Conservation (phyloP, 2,797 vertebrate genomes). For the Rhyacichthys aspro region DNA sequence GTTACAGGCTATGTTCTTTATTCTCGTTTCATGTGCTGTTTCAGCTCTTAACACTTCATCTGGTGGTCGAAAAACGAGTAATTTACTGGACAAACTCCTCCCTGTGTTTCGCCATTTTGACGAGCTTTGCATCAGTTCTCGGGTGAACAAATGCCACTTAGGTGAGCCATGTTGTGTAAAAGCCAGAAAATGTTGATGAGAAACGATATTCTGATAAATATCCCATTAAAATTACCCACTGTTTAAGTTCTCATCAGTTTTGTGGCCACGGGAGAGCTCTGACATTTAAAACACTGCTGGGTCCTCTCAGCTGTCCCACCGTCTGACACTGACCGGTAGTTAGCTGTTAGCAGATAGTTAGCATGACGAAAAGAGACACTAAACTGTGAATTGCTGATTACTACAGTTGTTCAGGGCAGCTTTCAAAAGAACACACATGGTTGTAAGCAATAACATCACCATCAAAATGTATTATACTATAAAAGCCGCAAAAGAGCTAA, state of each 20-base stretch:
- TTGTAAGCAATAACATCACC: rapidly evolving
- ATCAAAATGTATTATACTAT: not conserved
- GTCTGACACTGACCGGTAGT: constrained; percentile 52
- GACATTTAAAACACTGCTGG: constrained; percentile 30
- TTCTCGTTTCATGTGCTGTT: not conserved
- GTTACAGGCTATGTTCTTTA: too few species aligned
- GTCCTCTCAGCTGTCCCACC: constrained; percentile 30
- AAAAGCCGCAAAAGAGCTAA: not conserved
- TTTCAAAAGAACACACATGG: not conserved
- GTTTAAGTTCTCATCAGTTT: not conserved
- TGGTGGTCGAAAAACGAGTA: constrained; percentile 47
- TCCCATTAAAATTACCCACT: not conserved
- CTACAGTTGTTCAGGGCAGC: too few species aligned
- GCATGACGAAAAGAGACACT: constrained; percentile 12
- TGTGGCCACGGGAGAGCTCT: not conserved
- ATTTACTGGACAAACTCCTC: constrained; percentile 72
- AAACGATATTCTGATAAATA: not conserved
- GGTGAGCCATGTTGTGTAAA: constrained; percentile 15
- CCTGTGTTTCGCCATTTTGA: constrained; percentile 83
- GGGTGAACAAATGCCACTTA: constrained; percentile 43
- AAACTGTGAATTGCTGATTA: not conserved
- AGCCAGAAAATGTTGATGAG: too few species aligned
- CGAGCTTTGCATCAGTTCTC: constrained; percentile 40
- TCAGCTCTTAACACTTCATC: constrained; percentile 4
- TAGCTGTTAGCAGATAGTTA: constrained; percentile 35